Conservation (phyloP, 2,797 vertebrate species). For the Cyprinella venusta region DNA sequence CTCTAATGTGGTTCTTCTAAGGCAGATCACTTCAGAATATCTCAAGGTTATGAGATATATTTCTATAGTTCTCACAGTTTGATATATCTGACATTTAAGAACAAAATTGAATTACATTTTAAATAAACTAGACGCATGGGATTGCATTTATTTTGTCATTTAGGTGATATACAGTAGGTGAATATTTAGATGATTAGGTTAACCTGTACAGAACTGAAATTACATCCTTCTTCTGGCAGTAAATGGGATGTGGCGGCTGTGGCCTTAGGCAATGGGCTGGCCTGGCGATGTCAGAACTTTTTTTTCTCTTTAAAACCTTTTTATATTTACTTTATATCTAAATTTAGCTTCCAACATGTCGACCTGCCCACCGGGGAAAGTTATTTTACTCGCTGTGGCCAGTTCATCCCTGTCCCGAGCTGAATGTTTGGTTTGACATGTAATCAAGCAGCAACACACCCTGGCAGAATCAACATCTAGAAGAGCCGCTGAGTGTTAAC, state of each 20-base stretch:
- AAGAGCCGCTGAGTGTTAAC: not conserved
- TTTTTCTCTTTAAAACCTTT: not conserved
- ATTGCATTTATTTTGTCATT: not conserved
- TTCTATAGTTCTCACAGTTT: not conserved
- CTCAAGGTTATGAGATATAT: constrained; percentile 31
- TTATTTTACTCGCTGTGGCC: not conserved
- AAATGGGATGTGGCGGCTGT: not conserved
- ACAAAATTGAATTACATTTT: not conserved
- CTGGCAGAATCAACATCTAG: not conserved
- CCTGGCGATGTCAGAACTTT: not conserved
- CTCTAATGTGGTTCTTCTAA: constrained; percentile 17
- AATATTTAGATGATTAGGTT: not conserved
- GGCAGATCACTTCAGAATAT: constrained; percentile 17
- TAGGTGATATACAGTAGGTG: too few relatives aligned
- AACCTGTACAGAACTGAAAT: not conserved
- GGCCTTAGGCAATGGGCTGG: not conserved
- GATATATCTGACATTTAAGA: not conserved
- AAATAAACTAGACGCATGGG: not conserved
- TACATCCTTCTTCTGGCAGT: not conserved
- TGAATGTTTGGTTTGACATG: not conserved
- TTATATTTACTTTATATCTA: not conserved
- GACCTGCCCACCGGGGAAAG: not conserved
- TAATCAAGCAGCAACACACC: constrained; percentile 1
- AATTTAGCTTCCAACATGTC: not conserved
- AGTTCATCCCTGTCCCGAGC: not conserved